Evolutionary conservation across 2,888 invertebrate genomes (phyloP), one percentile per base, ranked within the genome.

Genomic region (Pteria penguin): DNA sequence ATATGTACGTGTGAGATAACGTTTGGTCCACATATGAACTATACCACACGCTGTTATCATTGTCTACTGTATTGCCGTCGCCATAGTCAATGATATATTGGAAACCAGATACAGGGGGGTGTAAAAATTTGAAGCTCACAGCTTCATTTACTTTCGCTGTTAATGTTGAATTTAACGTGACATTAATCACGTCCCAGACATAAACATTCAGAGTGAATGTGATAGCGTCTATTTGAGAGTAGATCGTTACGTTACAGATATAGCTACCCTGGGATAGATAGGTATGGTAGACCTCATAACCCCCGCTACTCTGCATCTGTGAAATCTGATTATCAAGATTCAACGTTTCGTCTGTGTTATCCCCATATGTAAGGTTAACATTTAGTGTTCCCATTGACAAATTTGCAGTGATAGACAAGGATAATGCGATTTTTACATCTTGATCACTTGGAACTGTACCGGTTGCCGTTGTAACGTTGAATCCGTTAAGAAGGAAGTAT

Each of bases 211-310:
- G 4, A 22, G 57, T 14, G 18, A 75, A 33, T 11, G 55, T n/a
- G 8, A 58, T 22, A 14, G 52, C 22, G 31, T 62, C 72, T 2
- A 82, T 26, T 32, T 76, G 72, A 26, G 74, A 75, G 4, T 63
- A 54, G 14, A 82, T 52, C 1, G n/a, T 27, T 4, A 76, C 45
- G 1, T 62, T 36, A 2, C 72, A 72, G 5, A 72, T 72, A 54
- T 78, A 79, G 33, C 75, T 66, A 4, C 78, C 79, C 55, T 79
- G 82, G 1, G 33, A 45, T 22, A 61, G 58, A 45, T 80, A 82
- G 11, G n/a, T 18, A 60, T 70, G 65, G 45, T n/a, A 22, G 54
- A 75, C 27, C 11, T 4, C 2, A n/a, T 65, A 27, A 3, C 69
- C 69, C 3, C 29, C 22, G n/a, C 18, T 32, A 32, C 61, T 45